A percentile compares a stretch with the other conserved stretches of the same genome.
These are phyloP conservation scores for Enteromius viviparus DNA, from an alignment of 2,797 vertebrate species.

Conservation along the genomic window DNA sequence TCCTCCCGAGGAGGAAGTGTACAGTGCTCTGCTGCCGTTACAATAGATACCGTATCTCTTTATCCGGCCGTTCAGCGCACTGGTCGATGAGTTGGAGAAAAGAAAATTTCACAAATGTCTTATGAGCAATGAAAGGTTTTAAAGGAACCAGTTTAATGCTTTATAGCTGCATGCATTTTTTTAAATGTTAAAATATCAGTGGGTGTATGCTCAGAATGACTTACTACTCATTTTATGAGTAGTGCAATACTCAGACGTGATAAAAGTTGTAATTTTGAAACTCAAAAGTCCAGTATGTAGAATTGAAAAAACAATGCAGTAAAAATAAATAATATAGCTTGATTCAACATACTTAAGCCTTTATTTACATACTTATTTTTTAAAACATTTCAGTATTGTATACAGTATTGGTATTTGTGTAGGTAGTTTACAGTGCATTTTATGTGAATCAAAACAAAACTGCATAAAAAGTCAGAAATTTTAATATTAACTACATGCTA, in stretches of 20 bases:
- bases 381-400: background rate
- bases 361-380: background rate
- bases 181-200: background rate
- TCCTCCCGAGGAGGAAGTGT: conserved; percentile 58
- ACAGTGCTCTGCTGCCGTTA: conserved; percentile 25
- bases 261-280: background rate
- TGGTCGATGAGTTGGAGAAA: background rate
- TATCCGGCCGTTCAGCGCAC: conserved; percentile 7
- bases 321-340: background rate
- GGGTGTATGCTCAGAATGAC: background rate
- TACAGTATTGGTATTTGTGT: background rate
- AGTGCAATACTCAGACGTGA: background rate
- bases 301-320: background rate
- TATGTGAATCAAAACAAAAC: background rate
- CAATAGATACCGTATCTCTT: conserved; percentile 40
- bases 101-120: background rate
- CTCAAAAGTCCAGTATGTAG: background rate
- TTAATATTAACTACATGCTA: background rate
- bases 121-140: background rate
- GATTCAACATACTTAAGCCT: background rate
- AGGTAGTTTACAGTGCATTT: background rate
- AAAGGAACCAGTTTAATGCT: background rate
- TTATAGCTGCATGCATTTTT: background rate
- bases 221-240: background rate
- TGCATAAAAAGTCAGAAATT: background rate